Evolutionary conservation across 2,888 invertebrate species (phyloP).

Genomic region (Acheta domesticus): DNA sequence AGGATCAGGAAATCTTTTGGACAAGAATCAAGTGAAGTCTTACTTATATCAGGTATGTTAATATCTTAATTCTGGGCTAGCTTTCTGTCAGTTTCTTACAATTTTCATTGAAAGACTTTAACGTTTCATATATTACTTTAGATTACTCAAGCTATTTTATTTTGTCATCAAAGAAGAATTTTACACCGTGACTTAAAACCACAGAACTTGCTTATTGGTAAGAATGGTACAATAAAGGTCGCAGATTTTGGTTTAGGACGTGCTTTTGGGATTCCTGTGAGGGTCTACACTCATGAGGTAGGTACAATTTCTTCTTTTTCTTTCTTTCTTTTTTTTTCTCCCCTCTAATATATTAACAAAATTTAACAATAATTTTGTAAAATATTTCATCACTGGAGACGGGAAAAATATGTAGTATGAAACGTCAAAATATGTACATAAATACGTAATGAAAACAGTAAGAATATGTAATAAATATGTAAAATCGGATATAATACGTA

Average conservation of each 20-base stretch:
- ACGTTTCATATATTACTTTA: constrained; percentile 43
- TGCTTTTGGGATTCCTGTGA: constrained; percentile 91
- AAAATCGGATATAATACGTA: no score
- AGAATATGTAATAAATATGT: no score
- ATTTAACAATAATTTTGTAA: no score
- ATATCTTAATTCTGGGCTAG: background rate
- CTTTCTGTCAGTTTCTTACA: background rate
- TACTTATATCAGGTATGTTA: constrained; percentile 64
- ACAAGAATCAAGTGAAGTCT: constrained; percentile 79
- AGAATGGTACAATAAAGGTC: constrained; percentile 91
- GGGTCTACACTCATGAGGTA: constrained; percentile 82
- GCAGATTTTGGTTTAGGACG: constrained; percentile 97
- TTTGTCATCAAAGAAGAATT: constrained; percentile 88
- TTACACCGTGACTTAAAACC: constrained; percentile 94
- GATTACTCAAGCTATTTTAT: constrained; percentile 72
- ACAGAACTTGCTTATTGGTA: constrained; percentile 91
- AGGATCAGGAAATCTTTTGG: constrained; percentile 74
- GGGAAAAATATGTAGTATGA: no score
- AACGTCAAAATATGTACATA: no score
- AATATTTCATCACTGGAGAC: no score
- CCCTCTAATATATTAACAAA: no score
- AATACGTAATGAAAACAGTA: no score
- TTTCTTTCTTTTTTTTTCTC: no score
- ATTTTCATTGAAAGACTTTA: background rate
- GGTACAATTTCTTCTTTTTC: background rate